Percentiles rank a stretch among this genome's conserved stretches.
Evolutionary conservation across 1,140 invertebrate genomes (phyloP).

Genomic region (Pollicipes pollicipes): DNA sequence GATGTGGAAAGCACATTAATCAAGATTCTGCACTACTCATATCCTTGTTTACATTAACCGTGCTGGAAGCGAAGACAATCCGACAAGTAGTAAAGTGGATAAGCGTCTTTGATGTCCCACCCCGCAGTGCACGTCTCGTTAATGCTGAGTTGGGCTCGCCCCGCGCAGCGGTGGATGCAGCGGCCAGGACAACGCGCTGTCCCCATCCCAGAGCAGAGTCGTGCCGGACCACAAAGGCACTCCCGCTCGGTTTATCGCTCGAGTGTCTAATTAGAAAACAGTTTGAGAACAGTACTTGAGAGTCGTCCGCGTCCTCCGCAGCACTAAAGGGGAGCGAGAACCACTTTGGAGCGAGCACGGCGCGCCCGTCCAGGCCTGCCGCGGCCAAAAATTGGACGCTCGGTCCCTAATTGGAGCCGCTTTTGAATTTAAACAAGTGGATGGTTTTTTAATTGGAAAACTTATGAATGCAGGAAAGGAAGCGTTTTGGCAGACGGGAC

Average conservation of each 20-base stretch:
- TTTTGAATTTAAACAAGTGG: slow-evolving; percentile 2
- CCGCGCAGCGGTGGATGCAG: neutral
- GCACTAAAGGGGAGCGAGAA: neutral
- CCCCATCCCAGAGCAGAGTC: neutral
- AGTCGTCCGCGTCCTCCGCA: neutral
- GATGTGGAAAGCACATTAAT: too few relatives aligned
- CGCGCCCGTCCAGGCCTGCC: neutral
- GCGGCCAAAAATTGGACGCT: neutral
- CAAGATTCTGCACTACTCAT: neutral
- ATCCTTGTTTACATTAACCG: neutral
- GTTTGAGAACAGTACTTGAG: neutral
- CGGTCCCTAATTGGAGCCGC: neutral
- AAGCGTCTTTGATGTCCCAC: neutral
- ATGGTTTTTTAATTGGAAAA: slow-evolving; percentile 2
- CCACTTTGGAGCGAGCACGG: neutral
- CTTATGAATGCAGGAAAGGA: neutral
- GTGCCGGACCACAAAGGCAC: neutral
- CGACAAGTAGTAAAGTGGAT: neutral
- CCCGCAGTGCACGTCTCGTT: neutral
- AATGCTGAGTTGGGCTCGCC: neutral
- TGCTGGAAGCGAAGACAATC: neutral
- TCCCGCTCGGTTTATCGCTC: neutral
- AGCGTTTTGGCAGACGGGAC: neutral
- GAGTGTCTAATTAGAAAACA: neutral
- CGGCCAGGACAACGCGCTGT: neutral